phyloP scores from a whole-genome alignment of 2,797 vertebrate species.

The Toxotes lorentzi region DNA sequence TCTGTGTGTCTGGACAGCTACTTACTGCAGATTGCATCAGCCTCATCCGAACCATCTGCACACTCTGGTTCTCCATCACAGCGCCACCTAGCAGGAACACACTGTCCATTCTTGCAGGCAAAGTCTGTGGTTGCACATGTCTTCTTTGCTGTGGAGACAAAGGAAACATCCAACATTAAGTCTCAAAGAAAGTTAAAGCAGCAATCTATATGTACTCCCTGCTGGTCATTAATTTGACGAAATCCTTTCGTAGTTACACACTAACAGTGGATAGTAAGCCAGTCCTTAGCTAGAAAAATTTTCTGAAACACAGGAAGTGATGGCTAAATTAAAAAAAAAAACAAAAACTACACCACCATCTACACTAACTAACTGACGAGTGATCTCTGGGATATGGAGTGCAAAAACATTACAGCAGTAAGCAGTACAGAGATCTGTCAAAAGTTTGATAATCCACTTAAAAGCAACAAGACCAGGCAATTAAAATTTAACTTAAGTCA shows the following conservation, averaged over 20 bases:
- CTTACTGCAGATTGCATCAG: slow-evolving; percentile 94
- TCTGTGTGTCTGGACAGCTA: slow-evolving; percentile 52
- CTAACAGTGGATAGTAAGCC: neutral
- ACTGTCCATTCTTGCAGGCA: slow-evolving; percentile 94
- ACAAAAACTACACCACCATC: too few relatives aligned
- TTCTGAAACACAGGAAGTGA: neutral
- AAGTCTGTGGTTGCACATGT: slow-evolving; percentile 95
- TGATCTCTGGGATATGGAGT: neutral
- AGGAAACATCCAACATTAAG: slow-evolving; percentile 22
- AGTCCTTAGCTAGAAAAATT: neutral
- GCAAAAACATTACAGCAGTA: neutral
- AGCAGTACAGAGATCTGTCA: neutral
- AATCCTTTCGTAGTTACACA: too few relatives aligned
- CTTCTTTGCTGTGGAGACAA: slow-evolving; percentile 90
- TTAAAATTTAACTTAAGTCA: slow-evolving; percentile 26
- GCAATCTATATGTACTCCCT: too few relatives aligned
- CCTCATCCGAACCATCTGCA: slow-evolving; percentile 93
- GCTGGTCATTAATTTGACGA: neutral
- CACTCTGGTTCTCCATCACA: slow-evolving; percentile 97
- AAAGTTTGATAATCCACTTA: slow-evolving; percentile 19
- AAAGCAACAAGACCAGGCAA: slow-evolving; percentile 14
- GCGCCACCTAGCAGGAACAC: slow-evolving; percentile 93
- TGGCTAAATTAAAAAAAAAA: neutral
- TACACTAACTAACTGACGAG: neutral
- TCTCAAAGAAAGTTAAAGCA: slow-evolving; percentile 1